Percentiles rank a stretch among this genome's conserved stretches.
phyloP scores from a whole-genome alignment of 2,888 invertebrate species.

The Marasmarcha lunaedactyla region DNA sequence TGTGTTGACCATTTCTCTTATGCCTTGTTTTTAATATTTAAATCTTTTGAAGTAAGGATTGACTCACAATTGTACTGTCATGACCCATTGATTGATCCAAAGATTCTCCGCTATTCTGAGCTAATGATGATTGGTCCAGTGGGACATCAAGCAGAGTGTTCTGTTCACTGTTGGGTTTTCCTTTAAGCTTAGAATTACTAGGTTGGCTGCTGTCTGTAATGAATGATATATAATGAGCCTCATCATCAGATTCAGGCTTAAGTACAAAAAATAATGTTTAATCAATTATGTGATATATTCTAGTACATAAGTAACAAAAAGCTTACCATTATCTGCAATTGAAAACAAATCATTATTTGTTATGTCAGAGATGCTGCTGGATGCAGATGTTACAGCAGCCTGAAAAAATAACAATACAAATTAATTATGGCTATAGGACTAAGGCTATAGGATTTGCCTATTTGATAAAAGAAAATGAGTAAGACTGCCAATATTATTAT shows the following conservation, averaged over 20 bases:
- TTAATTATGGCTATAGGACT: slow-evolving; percentile 1
- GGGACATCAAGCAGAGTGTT: slow-evolving; percentile 40
- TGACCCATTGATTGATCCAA: slow-evolving; percentile 26
- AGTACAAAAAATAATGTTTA: no score
- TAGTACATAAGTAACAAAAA: background rate
- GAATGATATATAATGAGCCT: background rate
- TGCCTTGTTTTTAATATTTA: no score
- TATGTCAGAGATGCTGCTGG: slow-evolving; percentile 65
- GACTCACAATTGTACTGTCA: slow-evolving; percentile 27
- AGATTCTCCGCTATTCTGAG: slow-evolving; percentile 21
- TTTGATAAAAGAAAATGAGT: no score
- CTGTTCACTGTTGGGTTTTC: slow-evolving; percentile 23
- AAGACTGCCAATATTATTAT: no score
- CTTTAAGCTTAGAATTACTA: slow-evolving; percentile 17
- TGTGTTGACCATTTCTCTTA: no score
- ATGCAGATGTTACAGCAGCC: slow-evolving; percentile 66
- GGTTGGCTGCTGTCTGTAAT: slow-evolving; percentile 30
- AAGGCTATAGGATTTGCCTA: background rate
- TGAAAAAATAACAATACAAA: slow-evolving; percentile 27
- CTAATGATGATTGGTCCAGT: slow-evolving; percentile 25
- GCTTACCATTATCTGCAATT: slow-evolving; percentile 60
- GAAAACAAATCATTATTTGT: slow-evolving; percentile 65
- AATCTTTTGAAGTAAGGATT: no score
- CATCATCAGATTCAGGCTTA: background rate
- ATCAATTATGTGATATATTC: no score